Evolutionary conservation across 2,113 vertebrate species (phyloP).

Genomic region (Paratilapia polleni): DNA sequence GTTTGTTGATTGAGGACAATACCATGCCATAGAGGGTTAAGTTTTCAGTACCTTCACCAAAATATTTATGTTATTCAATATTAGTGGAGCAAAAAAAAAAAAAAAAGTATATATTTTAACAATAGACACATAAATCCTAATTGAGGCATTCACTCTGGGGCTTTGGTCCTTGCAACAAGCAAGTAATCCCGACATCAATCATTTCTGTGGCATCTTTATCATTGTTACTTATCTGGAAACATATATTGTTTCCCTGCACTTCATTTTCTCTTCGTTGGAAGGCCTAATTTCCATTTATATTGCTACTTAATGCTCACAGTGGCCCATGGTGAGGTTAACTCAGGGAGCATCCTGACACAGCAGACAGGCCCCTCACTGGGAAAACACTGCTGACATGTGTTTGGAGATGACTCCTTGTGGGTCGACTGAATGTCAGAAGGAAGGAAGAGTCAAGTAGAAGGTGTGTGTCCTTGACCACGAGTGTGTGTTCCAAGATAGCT

Average conservation of each 20-base stretch:
- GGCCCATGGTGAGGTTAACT: constrained; percentile 42
- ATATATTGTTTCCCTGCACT: constrained; percentile 66
- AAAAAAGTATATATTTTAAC: neutral
- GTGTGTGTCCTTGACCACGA: neutral
- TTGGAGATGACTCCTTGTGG: constrained; percentile 9
- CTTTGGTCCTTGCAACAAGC: constrained; percentile 15
- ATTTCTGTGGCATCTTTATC: constrained; percentile 35
- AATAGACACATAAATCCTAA: constrained; percentile 2
- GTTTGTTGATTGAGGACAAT: too few relatives aligned
- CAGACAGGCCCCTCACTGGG: constrained; percentile 18
- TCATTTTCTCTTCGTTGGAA: constrained; percentile 48
- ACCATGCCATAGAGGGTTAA: too few relatives aligned
- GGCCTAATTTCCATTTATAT: constrained; percentile 79
- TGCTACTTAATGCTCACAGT: constrained; percentile 62
- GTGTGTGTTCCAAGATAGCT: neutral
- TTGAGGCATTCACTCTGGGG: neutral
- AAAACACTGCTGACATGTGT: constrained; percentile 25
- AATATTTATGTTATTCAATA: neutral
- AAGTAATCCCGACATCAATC: constrained; percentile 12
- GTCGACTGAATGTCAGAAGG: constrained; percentile 36
- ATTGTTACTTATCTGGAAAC: constrained; percentile 33
- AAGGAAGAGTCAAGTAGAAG: neutral
- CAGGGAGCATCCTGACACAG: constrained; percentile 39
- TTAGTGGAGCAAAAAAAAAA: neutral
- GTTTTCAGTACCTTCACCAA: neutral